Percentiles rank a stretch among this genome's conserved stretches.
Evolutionary conservation across 2,113 vertebrate genomes (phyloP).

Genomic region (Rhinolophus ferrumequinum): DNA sequence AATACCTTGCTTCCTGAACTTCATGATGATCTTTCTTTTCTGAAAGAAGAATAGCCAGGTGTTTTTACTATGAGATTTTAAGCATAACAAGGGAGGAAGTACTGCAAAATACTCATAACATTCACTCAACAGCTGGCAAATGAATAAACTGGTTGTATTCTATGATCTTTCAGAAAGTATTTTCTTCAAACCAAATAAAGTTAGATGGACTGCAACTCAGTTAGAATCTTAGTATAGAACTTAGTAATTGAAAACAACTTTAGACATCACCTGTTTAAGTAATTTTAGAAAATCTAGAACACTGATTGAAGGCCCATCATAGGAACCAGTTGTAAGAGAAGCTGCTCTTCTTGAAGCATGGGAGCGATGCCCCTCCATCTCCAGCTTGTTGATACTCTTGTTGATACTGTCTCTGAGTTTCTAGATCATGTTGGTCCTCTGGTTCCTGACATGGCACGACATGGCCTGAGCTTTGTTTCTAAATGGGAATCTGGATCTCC

Average conservation of each 20-base stretch:
- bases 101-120: constrained; percentile 20
- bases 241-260: background rate
- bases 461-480: background rate
- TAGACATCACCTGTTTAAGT: background rate
- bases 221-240: background rate
- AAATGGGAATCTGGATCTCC: background rate
- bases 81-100: background rate
- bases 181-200: background rate
- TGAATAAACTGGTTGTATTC: constrained; percentile 25
- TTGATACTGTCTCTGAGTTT: background rate
- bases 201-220: background rate
- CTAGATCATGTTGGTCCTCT: background rate
- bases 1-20: background rate
- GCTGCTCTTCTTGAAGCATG: background rate
- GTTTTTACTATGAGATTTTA: constrained; percentile 32
- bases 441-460: background rate
- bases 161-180: background rate
- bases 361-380: too few species aligned
- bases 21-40: constrained; percentile 26
- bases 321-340: background rate
- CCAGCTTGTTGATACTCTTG: background rate
- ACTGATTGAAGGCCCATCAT: background rate
- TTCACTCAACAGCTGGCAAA: background rate
- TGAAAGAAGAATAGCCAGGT: background rate
- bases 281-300: constrained; percentile 11